Base-by-base conservation (phyloP, 2,888 invertebrate genomes). In the Apotomis turbidana region DNA sequence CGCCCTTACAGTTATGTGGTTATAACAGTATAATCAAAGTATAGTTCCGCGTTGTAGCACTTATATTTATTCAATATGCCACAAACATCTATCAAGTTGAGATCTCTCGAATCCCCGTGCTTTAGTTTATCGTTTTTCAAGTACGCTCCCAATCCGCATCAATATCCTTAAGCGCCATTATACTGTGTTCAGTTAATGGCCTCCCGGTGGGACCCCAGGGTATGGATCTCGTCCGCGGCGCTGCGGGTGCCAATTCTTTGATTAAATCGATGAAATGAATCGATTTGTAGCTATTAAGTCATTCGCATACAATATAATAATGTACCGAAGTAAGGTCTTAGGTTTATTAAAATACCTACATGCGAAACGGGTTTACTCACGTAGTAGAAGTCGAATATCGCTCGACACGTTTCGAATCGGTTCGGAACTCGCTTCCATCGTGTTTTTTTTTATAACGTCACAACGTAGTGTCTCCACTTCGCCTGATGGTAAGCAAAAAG, bases 181-280 rank as follows among this genome's bases (percentile, higher is more conserved):
- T 64, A 12, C 55, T 66, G 55, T 36, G 38, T 36, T 70, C 44
- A 27, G 69, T 62, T 77, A 76, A 77, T 76, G 74, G 76, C 71
- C 46, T 68, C 77, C 76, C 66, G 73, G 51, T 44, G 72, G 8
- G 74, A 57, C 13, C 61, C 60, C 54, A 59, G 73, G 68, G 64
- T 64, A 63, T 57, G 61, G 68, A 71, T 44, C 60, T 63, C 36
- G 62, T 15, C 41, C 41, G 6, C 62, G 36, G 71, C 76, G 4
- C 69, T 54, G 61, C 74, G 76, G 58, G 73, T 58, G 61, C 51
- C 58, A 44, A 68, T 62, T 68, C 52, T 68, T 58, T 67, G 61
- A 71, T 74, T 74, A 70, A 73, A 74, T 71, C 74, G 68, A 66
- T 68, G 63, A 64, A 68, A 66, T 15, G 46, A 52, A 52, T 49